These are phyloP conservation scores for Acrobasis suavella DNA, from an alignment of 2,888 invertebrate species.

Conservation along the genomic window DNA sequence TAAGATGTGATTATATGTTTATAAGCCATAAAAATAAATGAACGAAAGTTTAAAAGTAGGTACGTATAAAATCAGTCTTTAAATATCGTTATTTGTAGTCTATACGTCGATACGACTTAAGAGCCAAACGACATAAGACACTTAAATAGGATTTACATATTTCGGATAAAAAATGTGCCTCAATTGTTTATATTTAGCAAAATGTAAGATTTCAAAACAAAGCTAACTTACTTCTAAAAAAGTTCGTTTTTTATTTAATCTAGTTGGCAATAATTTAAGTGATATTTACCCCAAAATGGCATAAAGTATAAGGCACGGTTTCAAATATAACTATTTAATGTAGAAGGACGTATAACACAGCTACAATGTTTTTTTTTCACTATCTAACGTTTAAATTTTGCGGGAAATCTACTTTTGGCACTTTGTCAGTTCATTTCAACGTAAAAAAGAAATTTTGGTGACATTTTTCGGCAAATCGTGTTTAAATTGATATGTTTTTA, in stretches of 20 bases:
- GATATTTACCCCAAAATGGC: slow-evolving; percentile 78
- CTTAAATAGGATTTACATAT: not conserved
- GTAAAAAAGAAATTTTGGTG: slow-evolving; percentile 24
- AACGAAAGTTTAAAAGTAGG: not conserved
- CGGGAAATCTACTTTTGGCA: slow-evolving; percentile 45
- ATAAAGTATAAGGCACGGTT: slow-evolving; percentile 80
- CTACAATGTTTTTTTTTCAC: slow-evolving; percentile 43
- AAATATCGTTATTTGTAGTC: slow-evolving; percentile 9
- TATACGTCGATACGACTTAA: not conserved
- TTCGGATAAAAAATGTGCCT: slow-evolving; percentile 25
- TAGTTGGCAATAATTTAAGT: slow-evolving; percentile 70
- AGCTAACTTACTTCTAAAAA: slow-evolving; percentile 39
- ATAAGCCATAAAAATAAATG: not conserved
- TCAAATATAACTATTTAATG: slow-evolving; percentile 62
- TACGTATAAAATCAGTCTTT: slow-evolving; percentile 24
- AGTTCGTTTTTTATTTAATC: slow-evolving; percentile 49
- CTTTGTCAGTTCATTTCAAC: slow-evolving; percentile 34
- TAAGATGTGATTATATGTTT: not conserved
- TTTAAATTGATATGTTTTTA: slow-evolving; percentile 65
- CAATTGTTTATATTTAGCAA: slow-evolving; percentile 25
- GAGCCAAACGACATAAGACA: not conserved
- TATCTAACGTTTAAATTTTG: slow-evolving; percentile 29
- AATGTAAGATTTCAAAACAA: slow-evolving; percentile 26
- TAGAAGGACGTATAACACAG: slow-evolving; percentile 74
- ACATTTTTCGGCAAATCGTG: slow-evolving; percentile 36